Evolutionary conservation across 2,888 invertebrate genomes (phyloP).

Genomic region (Ormyrus thymus): DNA sequence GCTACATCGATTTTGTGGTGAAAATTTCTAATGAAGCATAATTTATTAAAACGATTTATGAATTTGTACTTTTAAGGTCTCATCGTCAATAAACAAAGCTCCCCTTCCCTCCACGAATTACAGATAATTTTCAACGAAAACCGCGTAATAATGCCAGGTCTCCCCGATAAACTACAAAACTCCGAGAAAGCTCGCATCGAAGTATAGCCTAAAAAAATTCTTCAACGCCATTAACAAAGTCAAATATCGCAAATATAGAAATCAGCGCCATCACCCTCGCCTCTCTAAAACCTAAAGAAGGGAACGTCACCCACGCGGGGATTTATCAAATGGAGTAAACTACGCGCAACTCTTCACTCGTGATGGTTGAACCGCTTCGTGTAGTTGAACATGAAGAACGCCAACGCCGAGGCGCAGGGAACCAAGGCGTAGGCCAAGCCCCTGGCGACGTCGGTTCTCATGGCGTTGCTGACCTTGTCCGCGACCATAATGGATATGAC

Average conservation of each 20-base stretch:
- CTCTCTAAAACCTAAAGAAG: conserved; percentile 6
- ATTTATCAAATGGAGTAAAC: not conserved
- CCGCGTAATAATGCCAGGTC: not conserved
- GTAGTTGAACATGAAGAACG: conserved; percentile 68
- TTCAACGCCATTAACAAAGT: not conserved
- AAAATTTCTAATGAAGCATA: too few relatives aligned
- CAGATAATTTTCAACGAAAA: conserved; percentile 3
- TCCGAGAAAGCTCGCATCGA: not conserved
- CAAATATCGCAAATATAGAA: not conserved
- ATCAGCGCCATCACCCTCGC: not conserved
- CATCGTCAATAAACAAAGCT: too few relatives aligned
- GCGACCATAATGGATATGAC: conserved; percentile 65
- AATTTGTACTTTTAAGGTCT: too few relatives aligned
- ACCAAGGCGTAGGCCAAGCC: conserved; percentile 67
- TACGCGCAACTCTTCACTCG: conserved; percentile 13
- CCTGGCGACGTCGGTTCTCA: conserved; percentile 65
- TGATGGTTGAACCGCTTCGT: conserved; percentile 59
- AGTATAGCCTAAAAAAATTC: conserved; percentile 1
- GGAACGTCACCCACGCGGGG: not conserved
- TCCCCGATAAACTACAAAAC: not conserved
- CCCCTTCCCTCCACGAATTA: not conserved
- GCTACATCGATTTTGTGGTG: too few relatives aligned
- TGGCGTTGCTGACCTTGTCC: conserved; percentile 63
- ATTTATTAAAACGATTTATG: too few relatives aligned
- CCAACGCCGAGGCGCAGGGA: conserved; percentile 67